Evolutionary conservation across 2,888 invertebrate species (phyloP), one percentile per base, ranked within the genome.

Genomic region (Drosophila affinis): DNA sequence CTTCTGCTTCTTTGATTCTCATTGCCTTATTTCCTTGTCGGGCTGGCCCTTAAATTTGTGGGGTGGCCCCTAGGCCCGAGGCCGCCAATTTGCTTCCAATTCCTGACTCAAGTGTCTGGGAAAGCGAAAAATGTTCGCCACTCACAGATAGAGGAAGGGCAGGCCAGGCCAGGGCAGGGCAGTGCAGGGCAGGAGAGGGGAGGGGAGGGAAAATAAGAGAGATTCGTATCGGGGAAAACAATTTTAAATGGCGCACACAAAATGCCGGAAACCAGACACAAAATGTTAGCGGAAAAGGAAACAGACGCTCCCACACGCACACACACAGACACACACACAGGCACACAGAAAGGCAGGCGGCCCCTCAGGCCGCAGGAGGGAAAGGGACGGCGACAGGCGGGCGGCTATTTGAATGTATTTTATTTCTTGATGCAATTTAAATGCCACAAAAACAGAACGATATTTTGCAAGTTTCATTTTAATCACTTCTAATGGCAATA

Each of bases 181-280:
- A 24, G 24, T 0, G 24, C 24, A 24, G 24, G 24, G 4, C 24
- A 24, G 24, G 24, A 3, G 24, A 5, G 24, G 5, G 5, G 5
- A 5, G 24, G 5, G 24, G 24, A 18, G 54, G 29, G 45, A 29
- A 29, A 18, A 47, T 24, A 47, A 18, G 44, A 29, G 27, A 76
- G 88, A 88, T 84, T 87, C 81, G 85, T 80, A 82, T 86, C 84
- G 75, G 63, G 76, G 81, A 88, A 84, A 84, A 88, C 84, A 84
- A 88, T 84, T 88, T 84, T 88, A 88, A 84, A 78, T 78, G 74
- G 84, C 83, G 76, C 55, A 88, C 84, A 88, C 67, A 88, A 88
- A 88, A 86, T 86, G 84, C 88, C 84, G 84, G 84, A 84, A 88
- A 83, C 88, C 88, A 88, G 83, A 82, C 87, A 86, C 83, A 84